Evolutionary conservation across 2,888 invertebrate species (phyloP), one percentile per base, ranked within the genome.

Genomic region (Drosophila monieri): DNA sequence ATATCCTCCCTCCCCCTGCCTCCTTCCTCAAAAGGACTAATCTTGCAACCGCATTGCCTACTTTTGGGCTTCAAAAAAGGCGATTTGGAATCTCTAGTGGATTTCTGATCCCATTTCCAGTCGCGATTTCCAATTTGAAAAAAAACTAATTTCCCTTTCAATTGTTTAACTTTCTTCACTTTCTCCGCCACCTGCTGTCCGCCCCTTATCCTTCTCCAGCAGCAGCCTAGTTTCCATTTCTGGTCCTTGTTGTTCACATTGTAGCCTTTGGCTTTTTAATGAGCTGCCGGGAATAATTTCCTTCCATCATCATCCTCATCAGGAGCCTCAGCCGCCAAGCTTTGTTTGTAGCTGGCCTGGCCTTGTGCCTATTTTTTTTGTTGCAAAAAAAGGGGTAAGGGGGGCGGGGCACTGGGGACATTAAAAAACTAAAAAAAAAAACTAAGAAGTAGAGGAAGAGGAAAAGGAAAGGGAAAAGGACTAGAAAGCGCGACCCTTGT

Each of bases 361-460:
- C 79, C 79, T 80, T 80, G 79, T 75, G 84, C 84, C 61, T 71
- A 73, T 80, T 78, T 72, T 35, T 14, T 14, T 32, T 12, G 1
- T 3, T 3, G 3, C 5, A 2, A 6, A n/a, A 1, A 35, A n/a
- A 35, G n/a, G 49, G 21, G 30, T 14, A n/a, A 35, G n/a, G 49
- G 21, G 30, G n/a, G 18, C 9, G 8, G 23, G 14, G 32, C 32
- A 10, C 12, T 21, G 8, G 57, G 54, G 55, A 41, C 10, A 32
- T 9, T 0, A 27, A n/a, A n/a, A 48, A 37, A 49, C n/a, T 18
- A 15, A 32, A 15, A 54, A 30, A 15, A 32, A 15, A 54, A 30
- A 8, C 14, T 25, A 44, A 18, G 6, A 18, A 4, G 18, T 18
- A 18, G 18, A 18, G 18, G 18, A 18, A 18, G 18, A 18, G 18